phyloP scores from a whole-genome alignment of 30 jellyfish, hydroid and myxozoan species.

The Pelagia noctiluca region DNA sequence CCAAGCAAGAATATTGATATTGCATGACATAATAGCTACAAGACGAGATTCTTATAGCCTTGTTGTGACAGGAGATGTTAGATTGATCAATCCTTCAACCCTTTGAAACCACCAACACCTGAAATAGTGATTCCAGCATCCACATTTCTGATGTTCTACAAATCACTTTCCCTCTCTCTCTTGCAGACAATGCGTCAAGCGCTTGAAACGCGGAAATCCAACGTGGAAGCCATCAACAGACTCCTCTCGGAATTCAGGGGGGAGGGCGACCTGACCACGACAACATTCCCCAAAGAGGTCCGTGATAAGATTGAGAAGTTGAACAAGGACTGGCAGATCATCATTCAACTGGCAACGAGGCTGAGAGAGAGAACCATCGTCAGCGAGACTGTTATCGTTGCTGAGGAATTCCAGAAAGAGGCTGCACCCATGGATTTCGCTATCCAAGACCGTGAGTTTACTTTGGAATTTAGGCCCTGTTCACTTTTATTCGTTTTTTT shows the following conservation, averaged over 20 bases:
- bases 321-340: constrained; percentile 94
- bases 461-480: no score
- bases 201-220: constrained; percentile 83
- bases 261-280: constrained; percentile 88
- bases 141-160: neutral
- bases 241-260: constrained; percentile 84
- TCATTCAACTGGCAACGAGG: constrained; percentile 79
- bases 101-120: no score
- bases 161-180: neutral
- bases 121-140: no score
- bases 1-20: no score
- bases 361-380: constrained; percentile 71
- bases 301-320: constrained; percentile 88
- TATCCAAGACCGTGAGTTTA: constrained; percentile 65
- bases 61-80: no score
- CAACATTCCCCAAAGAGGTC: constrained; percentile 93
- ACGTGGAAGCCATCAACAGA: constrained; percentile 88
- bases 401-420: constrained; percentile 74
- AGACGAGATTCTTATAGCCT: no score
- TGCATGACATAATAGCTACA: no score
- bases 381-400: constrained; percentile 76
- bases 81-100: no score
- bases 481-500: no score
- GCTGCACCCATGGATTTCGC: constrained; percentile 66
- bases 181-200: constrained; percentile 87